Evolutionary conservation across 35 echinoderm and acorn worm species (phyloP).

Genomic region (Heliocidaris tuberculata): DNA sequence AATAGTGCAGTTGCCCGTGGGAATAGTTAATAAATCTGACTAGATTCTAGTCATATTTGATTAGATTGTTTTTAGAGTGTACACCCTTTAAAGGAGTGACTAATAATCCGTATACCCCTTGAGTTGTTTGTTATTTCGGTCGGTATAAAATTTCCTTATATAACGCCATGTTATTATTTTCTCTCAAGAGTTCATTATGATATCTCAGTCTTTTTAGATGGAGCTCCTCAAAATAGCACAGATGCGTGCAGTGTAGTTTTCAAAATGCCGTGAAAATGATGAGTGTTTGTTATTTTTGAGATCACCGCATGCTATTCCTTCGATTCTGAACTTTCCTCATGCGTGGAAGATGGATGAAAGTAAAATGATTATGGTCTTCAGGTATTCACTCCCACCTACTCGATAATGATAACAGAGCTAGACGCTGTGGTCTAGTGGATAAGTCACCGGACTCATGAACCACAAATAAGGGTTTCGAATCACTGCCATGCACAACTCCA

Average conservation of each 20-base stretch:
- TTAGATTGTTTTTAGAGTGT: too few relatives aligned
- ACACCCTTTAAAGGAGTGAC: too few relatives aligned
- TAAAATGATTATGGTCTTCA: background rate
- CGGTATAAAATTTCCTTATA: background rate
- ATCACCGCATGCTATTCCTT: background rate
- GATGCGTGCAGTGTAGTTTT: background rate
- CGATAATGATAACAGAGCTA: too few relatives aligned
- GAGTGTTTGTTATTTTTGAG: background rate
- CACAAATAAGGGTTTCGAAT: too few relatives aligned
- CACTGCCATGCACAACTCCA: too few relatives aligned
- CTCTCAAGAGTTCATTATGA: background rate
- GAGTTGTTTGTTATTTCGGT: background rate
- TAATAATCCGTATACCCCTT: background rate
- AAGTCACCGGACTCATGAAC: too few relatives aligned
- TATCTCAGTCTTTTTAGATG: background rate
- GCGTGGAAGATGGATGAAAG: background rate
- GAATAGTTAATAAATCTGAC: too few relatives aligned
- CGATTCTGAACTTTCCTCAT: background rate
- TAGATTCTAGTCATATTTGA: too few relatives aligned
- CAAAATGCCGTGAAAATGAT: too few relatives aligned
- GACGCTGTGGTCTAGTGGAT: too few relatives aligned
- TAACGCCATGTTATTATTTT: background rate
- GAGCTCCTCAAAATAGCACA: background rate
- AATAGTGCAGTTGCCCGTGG: too few relatives aligned
- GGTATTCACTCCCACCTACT: background rate